Conservation (phyloP, 2,888 invertebrate species). For the Lasioglossum leucozonium region DNA sequence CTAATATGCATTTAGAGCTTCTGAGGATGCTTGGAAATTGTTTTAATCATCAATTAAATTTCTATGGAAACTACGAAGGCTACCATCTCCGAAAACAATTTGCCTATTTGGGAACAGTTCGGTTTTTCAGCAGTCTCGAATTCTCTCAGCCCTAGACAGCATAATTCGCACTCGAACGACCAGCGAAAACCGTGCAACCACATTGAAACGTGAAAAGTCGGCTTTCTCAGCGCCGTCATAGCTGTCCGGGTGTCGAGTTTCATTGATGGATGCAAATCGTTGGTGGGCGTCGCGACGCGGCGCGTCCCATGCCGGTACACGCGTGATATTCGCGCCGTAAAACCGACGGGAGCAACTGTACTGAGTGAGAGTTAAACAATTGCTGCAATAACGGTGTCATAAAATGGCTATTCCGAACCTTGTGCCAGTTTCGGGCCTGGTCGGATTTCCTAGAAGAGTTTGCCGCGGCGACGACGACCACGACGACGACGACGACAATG, state of each 20-base stretch:
- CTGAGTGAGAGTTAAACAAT: slow-evolving; percentile 49
- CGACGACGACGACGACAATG: slow-evolving; percentile 17
- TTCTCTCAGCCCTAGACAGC: not conserved
- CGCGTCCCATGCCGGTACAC: not conserved
- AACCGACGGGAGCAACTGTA: not conserved
- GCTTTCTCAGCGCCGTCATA: not conserved
- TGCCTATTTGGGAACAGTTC: not conserved
- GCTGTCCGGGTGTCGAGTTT: slow-evolving; percentile 5
- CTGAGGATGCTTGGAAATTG: no score
- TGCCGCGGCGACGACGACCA: slow-evolving; percentile 28
- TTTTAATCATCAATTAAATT: not conserved
- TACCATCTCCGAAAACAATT: not conserved
- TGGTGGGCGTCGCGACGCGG: not conserved
- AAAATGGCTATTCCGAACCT: slow-evolving; percentile 75
- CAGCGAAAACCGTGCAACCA: not conserved
- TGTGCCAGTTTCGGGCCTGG: slow-evolving; percentile 81
- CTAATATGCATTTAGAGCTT: not conserved
- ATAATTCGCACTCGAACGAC: not conserved
- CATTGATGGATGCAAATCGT: slow-evolving; percentile 7
- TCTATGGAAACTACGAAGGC: not conserved
- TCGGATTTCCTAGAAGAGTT: slow-evolving; percentile 74
- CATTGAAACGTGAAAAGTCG: slow-evolving; percentile 1
- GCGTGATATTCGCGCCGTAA: not conserved
- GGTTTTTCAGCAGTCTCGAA: not conserved
- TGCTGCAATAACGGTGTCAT: slow-evolving; percentile 51